Conservation (phyloP, 2,797 vertebrate species). For the Sebastes vulpes region DNA sequence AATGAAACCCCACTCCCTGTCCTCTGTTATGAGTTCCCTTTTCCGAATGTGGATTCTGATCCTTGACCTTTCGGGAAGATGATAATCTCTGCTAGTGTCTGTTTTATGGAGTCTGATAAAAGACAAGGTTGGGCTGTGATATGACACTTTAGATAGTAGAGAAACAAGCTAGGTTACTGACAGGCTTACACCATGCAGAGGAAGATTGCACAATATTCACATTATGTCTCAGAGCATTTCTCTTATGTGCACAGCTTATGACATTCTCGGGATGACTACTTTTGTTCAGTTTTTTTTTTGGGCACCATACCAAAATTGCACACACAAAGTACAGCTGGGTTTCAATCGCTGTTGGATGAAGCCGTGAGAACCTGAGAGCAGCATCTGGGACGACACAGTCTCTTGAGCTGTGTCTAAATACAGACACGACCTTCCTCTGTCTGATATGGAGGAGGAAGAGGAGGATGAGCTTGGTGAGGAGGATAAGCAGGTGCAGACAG, state of each 20-base stretch:
- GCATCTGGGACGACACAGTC: constrained; percentile 27
- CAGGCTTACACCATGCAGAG: neutral
- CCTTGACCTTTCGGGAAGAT: constrained; percentile 33
- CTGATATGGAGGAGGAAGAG: constrained; percentile 12
- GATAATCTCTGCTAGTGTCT: neutral
- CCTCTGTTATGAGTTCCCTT: neutral
- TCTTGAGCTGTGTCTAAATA: constrained; percentile 56
- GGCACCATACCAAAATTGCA: neutral
- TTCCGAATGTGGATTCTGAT: neutral
- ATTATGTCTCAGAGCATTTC: neutral
- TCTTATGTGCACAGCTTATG: neutral
- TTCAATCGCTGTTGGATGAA: constrained; percentile 20
- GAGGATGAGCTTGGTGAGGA: constrained; percentile 30
- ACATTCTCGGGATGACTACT: neutral
- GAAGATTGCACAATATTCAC: neutral
- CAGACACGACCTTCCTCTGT: constrained; percentile 54
- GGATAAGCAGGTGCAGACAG: constrained; percentile 26
- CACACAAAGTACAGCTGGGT: neutral
- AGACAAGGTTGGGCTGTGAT: neutral
- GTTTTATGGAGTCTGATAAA: constrained; percentile 33
- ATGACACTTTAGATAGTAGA: neutral
- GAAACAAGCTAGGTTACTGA: neutral
- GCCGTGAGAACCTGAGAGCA: constrained; percentile 30
- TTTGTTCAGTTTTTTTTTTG: neutral
- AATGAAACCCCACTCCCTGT: neutral